Evolutionary conservation across 2,888 invertebrate species (phyloP).

Genomic region (Lampropteryx suffumata): DNA sequence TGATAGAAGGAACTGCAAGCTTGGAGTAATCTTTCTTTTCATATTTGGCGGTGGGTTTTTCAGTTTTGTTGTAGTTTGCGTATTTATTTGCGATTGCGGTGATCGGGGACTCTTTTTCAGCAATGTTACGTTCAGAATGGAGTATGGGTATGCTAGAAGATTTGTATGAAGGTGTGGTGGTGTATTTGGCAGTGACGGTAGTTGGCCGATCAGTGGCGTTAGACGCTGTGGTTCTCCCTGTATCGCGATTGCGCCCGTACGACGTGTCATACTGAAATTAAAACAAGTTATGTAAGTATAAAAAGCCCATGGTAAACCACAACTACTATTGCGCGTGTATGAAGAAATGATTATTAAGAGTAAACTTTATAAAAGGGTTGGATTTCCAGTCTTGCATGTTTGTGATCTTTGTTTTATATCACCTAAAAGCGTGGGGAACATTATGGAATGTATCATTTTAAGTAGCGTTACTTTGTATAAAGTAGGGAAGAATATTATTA

Average conservation of each 20-base stretch:
- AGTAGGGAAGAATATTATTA: too few species aligned
- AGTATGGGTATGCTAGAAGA: constrained; percentile 76
- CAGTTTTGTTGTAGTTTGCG: constrained; percentile 60
- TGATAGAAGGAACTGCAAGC: constrained; percentile 59
- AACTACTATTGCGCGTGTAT: too few species aligned
- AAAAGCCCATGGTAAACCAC: too few species aligned
- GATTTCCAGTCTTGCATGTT: too few species aligned
- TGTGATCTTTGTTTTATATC: too few species aligned
- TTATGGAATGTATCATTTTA: too few species aligned
- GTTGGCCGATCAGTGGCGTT: constrained; percentile 46
- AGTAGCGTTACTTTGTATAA: too few species aligned
- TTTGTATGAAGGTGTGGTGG: constrained; percentile 68
- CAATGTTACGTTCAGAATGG: constrained; percentile 50
- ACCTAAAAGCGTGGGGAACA: too few species aligned
- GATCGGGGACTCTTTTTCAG: constrained; percentile 68
- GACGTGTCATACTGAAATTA: constrained; percentile 72
- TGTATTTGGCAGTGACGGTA: constrained; percentile 74
- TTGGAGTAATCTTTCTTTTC: constrained; percentile 80
- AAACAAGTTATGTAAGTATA: too few species aligned
- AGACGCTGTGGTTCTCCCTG: constrained; percentile 46
- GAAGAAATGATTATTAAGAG: too few species aligned
- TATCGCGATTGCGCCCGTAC: constrained; percentile 65
- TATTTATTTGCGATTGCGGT: constrained; percentile 72
- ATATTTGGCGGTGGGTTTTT: constrained; percentile 53
- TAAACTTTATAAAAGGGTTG: too few species aligned